Evolutionary conservation across 1,140 invertebrate genomes (phyloP).

Genomic region (Sesamia nonagrioides): DNA sequence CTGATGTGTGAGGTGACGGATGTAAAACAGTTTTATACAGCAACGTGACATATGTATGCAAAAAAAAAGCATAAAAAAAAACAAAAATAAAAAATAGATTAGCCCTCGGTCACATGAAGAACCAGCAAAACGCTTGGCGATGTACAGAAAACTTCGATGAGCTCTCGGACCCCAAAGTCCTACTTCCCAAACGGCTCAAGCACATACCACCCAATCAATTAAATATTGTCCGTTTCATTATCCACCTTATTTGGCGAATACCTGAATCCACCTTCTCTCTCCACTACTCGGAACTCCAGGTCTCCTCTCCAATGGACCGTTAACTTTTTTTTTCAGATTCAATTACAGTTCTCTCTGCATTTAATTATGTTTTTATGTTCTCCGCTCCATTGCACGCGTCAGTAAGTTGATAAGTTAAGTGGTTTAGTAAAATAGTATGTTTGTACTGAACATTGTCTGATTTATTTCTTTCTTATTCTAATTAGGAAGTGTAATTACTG

Average conservation of each 20-base stretch:
- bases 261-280: not conserved
- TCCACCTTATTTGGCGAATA: not conserved
- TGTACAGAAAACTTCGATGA: no score
- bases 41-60: no score
- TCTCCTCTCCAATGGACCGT: not conserved
- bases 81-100: no score
- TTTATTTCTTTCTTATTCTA: slow-evolving; percentile 6
- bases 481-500: not conserved
- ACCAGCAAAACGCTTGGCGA: no score
- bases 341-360: slow-evolving; percentile 1
- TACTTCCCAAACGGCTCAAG: no score
- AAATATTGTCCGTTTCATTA: not conserved
- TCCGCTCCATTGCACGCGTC: not conserved
- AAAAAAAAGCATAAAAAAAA: no score
- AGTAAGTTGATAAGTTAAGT: no score
- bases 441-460: not conserved
- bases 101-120: no score
- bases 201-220: no score
- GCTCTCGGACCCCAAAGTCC: no score
- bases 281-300: slow-evolving; percentile 10
- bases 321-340: not conserved
- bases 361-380: slow-evolving; percentile 5
- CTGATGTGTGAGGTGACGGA: no score
- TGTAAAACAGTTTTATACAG: no score
- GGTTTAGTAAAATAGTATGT: not conserved